These are phyloP conservation scores for Theodoxus fluviatilis DNA, from an alignment of 2,888 invertebrate genomes.

Conservation along the genomic window DNA sequence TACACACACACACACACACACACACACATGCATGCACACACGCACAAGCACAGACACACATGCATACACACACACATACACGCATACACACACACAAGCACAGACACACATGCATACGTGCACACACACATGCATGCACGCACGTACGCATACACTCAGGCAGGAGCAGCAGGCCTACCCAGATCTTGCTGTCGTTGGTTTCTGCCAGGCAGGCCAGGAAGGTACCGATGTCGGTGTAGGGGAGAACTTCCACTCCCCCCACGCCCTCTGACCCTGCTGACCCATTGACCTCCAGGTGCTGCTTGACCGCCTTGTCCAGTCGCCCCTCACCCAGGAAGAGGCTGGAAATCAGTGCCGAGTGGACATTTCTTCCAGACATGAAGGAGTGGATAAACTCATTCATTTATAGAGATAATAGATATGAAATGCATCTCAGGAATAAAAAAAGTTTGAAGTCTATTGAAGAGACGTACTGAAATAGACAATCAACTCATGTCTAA, in stretches of 20 bases:
- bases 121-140: too few relatives aligned
- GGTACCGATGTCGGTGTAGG: constrained; percentile 43
- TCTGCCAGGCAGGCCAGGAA: constrained; percentile 42
- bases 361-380: too few relatives aligned
- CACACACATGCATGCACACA: too few relatives aligned
- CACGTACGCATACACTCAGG: too few relatives aligned
- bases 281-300: constrained; percentile 44
- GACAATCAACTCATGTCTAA: too few relatives aligned
- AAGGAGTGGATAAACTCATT: background rate
- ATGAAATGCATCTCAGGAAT: background rate
- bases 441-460: background rate
- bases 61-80: too few relatives aligned
- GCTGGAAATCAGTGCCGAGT: constrained; percentile 36
- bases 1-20: too few relatives aligned
- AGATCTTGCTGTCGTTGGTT: constrained; percentile 44
- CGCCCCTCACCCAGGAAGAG: constrained; percentile 51
- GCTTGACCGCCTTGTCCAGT: constrained; percentile 39
- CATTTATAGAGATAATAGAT: background rate
- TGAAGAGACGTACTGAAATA: background rate
- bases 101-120: too few relatives aligned
- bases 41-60: background rate
- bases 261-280: constrained; percentile 21
- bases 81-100: background rate
- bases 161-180: too few relatives aligned
- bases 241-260: constrained; percentile 35